These are phyloP conservation scores for Lichenostomus cassidix DNA, from an alignment of 2,113 vertebrate genomes.

Conservation along the genomic window DNA sequence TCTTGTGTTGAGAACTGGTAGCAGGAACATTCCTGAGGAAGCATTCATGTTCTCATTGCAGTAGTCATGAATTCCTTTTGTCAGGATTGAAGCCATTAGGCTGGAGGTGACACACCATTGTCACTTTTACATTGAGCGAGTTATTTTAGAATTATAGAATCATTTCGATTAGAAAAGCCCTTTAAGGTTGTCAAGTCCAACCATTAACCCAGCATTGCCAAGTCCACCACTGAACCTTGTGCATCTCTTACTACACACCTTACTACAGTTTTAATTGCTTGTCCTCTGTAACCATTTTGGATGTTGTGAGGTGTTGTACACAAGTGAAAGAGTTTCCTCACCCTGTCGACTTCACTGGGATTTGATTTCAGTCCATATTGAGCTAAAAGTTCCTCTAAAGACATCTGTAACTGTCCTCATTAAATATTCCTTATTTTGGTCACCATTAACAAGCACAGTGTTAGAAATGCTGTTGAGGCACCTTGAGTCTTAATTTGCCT, in stretches of 20 bases:
- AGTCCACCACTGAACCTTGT: background rate
- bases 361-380: background rate
- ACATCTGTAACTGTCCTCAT: background rate
- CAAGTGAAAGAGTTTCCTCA: background rate
- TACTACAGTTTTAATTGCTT: background rate
- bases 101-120: rapidly evolving
- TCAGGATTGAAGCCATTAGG: background rate
- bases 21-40: background rate
- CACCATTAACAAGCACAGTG: background rate
- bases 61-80: background rate
- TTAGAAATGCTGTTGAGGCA: background rate
- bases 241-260: background rate
- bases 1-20: background rate
- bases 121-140: background rate
- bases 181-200: background rate
- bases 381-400: background rate
- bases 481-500: background rate
- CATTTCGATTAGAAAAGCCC: background rate
- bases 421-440: background rate
- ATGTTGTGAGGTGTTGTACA: background rate
- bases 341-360: background rate
- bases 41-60: rapidly evolving
- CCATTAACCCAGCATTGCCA: background rate
- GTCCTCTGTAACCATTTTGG: background rate
- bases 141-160: background rate